Conservation (phyloP, 2,888 invertebrate genomes). For the Euzetes globulus region DNA sequence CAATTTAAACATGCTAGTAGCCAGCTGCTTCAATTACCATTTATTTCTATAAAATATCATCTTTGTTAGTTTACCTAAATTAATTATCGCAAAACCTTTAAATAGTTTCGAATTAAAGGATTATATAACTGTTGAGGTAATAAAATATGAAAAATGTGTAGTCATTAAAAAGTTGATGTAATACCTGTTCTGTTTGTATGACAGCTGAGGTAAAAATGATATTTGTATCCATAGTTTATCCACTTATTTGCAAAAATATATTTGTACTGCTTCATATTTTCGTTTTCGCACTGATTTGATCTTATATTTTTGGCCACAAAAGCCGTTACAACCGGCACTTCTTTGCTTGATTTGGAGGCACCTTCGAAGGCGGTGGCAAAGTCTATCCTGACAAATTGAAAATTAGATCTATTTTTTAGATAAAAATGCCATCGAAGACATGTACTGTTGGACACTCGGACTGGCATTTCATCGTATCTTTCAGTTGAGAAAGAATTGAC, state of each 20-base stretch:
- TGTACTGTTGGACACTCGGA: not conserved
- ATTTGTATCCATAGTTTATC: constrained; percentile 10
- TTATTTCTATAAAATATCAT: no score
- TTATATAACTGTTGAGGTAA: no score
- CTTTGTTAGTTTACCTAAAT: no score
- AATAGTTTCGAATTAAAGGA: no score
- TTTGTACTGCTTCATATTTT: not conserved
- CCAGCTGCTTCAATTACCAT: no score
- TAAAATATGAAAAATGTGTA: not conserved
- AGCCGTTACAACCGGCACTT: not conserved
- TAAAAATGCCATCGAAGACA: constrained; percentile 3
- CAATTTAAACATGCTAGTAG: no score
- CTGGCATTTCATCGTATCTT: not conserved
- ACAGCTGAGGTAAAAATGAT: constrained; percentile 19
- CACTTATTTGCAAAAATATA: constrained; percentile 9
- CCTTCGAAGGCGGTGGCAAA: not conserved
- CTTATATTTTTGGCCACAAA: not conserved
- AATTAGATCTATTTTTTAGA: not conserved
- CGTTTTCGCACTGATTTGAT: not conserved
- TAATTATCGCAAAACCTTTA: no score
- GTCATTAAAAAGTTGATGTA: not conserved
- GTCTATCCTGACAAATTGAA: not conserved
- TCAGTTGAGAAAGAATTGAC: not conserved
- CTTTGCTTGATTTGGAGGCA: not conserved
- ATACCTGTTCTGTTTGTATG: not conserved